Conservation (phyloP, 2,113 vertebrate species). For the Leucopternis melanops region DNA sequence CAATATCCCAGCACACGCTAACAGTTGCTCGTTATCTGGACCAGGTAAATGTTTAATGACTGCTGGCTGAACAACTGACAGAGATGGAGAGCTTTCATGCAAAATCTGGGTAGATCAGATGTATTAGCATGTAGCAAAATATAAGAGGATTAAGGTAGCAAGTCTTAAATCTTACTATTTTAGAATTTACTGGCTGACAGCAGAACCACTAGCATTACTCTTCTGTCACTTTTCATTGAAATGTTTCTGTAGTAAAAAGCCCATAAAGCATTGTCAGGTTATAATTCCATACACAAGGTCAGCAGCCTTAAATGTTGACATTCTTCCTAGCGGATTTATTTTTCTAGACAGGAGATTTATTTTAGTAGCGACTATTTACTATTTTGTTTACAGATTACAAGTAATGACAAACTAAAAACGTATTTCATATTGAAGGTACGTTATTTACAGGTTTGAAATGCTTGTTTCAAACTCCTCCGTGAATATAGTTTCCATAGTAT, state of each 20-base stretch:
- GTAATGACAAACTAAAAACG: rapidly evolving
- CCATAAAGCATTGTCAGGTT: not conserved
- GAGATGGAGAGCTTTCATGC: not conserved
- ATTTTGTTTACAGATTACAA: not conserved
- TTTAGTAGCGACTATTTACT: not conserved
- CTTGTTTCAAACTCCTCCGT: not conserved
- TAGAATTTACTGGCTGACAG: not conserved
- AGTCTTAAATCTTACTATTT: not conserved
- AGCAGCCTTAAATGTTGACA: not conserved
- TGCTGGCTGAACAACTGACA: not conserved
- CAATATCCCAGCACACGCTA: not conserved
- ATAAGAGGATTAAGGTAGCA: not conserved
- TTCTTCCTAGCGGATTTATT: not conserved
- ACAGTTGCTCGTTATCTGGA: not conserved
- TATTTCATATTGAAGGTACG: not conserved
- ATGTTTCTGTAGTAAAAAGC: not conserved
- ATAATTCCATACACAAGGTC: not conserved
- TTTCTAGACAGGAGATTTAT: not conserved
- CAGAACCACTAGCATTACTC: not conserved
- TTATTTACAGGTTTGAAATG: not conserved
- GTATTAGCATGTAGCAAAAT: not conserved
- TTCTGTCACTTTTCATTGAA: not conserved
- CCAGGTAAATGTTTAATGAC: not conserved
- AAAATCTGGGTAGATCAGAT: not conserved
- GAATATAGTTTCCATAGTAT: not conserved